A percentile compares a stretch with the other conserved stretches of the same genome.
Evolutionary conservation across 2,113 vertebrate species (phyloP).

Genomic region (Tachuris rubrigastra): DNA sequence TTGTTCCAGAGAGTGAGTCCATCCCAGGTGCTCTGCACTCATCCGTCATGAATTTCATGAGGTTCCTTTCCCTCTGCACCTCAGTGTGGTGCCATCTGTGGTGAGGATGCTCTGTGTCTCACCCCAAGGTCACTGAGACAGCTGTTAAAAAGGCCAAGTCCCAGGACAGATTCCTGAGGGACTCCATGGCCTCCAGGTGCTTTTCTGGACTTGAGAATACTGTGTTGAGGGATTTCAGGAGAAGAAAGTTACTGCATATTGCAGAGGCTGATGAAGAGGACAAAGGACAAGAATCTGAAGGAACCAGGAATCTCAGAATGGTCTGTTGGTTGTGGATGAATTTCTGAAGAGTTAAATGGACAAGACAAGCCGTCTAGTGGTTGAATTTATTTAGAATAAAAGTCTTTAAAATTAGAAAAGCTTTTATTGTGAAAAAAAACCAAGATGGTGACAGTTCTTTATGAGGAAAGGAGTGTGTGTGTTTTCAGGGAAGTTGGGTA

Average conservation of each 20-base stretch:
- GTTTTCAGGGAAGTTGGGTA: not conserved
- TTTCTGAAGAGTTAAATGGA: not conserved
- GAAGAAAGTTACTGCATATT: not conserved
- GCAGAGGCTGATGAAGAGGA: not conserved
- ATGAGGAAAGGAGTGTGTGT: not conserved
- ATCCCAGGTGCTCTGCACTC: not conserved
- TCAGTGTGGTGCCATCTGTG: not conserved
- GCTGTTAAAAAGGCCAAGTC: not conserved
- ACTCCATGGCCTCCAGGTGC: fast-evolving
- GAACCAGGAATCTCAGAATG: not conserved
- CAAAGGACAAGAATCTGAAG: not conserved
- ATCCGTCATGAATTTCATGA: not conserved
- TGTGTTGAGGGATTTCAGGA: not conserved
- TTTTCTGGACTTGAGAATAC: not conserved
- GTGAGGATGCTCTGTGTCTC: not conserved
- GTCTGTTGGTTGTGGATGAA: not conserved
- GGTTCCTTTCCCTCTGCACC: not conserved
- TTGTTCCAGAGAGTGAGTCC: not conserved
- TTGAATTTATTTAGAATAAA: not conserved
- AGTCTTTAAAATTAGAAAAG: not conserved
- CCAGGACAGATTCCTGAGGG: not conserved
- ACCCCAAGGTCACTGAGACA: not conserved
- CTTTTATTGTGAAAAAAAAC: not conserved
- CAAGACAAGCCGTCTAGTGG: not conserved
- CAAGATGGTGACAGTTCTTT: not conserved